Evolutionary conservation across 2,797 vertebrate species (phyloP).

Genomic region (Gadopsis bispinosus): DNA sequence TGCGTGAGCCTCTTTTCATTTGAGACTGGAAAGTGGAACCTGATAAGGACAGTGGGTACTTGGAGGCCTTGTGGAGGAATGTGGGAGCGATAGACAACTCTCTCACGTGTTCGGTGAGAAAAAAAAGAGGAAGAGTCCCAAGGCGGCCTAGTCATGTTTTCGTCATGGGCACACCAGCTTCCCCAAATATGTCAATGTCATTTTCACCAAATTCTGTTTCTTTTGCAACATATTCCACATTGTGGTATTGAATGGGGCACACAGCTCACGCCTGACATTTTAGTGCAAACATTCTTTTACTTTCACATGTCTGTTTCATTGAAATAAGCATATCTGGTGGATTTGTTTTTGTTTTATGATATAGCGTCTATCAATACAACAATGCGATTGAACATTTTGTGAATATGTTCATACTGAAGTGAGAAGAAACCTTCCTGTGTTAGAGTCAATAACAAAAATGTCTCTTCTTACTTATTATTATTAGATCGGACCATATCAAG

Average conservation of each 20-base stretch:
- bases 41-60: constrained; percentile 74
- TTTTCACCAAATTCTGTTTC: constrained; percentile 8
- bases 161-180: constrained; percentile 52
- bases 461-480: neutral
- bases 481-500: neutral
- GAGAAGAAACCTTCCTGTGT: neutral
- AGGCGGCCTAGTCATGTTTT: constrained; percentile 38
- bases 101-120: constrained; percentile 36
- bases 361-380: neutral
- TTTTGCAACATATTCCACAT: constrained; percentile 8
- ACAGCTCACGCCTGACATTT: neutral
- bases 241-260: neutral
- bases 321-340: neutral
- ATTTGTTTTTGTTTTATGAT: neutral
- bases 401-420: neutral
- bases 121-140: constrained; percentile 49
- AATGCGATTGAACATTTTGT: neutral
- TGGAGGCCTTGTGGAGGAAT: constrained; percentile 48
- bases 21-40: constrained; percentile 73
- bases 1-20: constrained; percentile 38
- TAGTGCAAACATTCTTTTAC: neutral
- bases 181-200: constrained; percentile 40
- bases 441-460: neutral
- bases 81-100: constrained; percentile 49
- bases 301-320: neutral